Evolutionary conservation across 1,140 invertebrate species (phyloP), one percentile per base, ranked within the genome.

Genomic region (Drosophila takahashii): DNA sequence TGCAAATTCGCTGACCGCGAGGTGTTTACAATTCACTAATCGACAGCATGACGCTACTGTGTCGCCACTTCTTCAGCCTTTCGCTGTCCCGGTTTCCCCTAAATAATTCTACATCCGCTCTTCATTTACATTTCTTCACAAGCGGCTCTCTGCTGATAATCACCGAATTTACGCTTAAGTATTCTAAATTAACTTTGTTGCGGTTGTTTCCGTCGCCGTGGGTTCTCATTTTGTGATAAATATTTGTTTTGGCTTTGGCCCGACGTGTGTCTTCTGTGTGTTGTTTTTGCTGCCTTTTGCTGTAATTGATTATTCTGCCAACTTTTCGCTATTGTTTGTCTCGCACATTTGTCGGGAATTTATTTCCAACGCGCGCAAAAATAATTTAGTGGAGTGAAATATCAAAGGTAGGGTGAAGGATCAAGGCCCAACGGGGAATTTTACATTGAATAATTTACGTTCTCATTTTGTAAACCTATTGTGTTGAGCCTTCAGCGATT

Each of bases 251-350:
- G 64, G 51, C 66, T 70, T 70, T 70, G 50, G 34, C 34, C 42
- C 15, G 64, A 70, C 67, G 67, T 70, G 67, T 70, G 64, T 70
- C 34, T 52, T 37, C 16, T 41, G 15, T 9, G 9, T 18, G 15
- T 39, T 70, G 64, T 70, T 70, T 61, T 60, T 60, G 56, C 39
- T 65, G 36, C 22, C 37, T 32, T 36, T 61, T 61, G 26, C 8
- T 65, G 64, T 67, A 67, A 70, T 70, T 70, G 67, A 70, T 70
- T 70, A 70, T 70, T 70, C 36, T 70, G 50, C 67, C 67, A 70
- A 57, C 42, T 48, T 70, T 70, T 47, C 7, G 36, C 66, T 70
- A 70, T 70, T 70, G 67, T 70, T 70, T 70, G 42, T 53, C 51
- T 53, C 59, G 45, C 59, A 61, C 59, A 61, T 70, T 47, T 54